phyloP scores from a whole-genome alignment of 2,888 invertebrate species.

The Eristalis tenax region DNA sequence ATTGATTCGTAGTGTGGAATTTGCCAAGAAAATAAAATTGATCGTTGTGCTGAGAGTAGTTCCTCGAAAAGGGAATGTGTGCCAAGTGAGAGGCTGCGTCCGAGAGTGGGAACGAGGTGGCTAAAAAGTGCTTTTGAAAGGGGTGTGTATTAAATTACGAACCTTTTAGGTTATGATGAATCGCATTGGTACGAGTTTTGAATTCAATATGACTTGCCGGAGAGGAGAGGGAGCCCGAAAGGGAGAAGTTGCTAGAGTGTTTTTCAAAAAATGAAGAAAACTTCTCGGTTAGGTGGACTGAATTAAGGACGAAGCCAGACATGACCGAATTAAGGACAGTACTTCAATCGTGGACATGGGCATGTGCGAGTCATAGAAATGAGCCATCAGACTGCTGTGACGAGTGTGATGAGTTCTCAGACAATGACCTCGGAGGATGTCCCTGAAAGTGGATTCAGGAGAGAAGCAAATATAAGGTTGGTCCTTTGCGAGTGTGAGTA shows the following conservation, averaged over 20 bases:
- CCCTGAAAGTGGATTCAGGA: not conserved
- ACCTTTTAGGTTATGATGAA: constrained; percentile 71
- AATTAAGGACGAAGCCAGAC: not conserved
- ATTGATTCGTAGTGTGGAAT: constrained; percentile 54
- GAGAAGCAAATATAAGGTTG: no score
- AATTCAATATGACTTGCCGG: constrained; percentile 44
- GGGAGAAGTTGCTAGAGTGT: not conserved
- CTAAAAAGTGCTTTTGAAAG: not conserved
- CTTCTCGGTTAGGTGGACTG: not conserved
- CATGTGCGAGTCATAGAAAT: not conserved
- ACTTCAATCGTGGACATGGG: not conserved
- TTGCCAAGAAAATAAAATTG: constrained; percentile 65
- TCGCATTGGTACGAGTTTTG: constrained; percentile 64
- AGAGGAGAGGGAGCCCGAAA: not conserved
- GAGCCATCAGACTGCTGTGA: not conserved
- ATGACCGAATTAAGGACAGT: not conserved
- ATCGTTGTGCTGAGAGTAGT: constrained; percentile 52
- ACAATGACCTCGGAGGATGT: not conserved
- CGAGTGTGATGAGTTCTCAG: not conserved
- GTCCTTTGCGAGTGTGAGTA: not conserved
- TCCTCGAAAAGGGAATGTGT: not conserved
- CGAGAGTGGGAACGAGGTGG: not conserved
- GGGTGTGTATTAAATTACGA: constrained; percentile 58
- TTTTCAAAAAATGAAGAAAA: not conserved
- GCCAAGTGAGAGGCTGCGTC: not conserved